Evolutionary conservation across 2,797 vertebrate genomes (phyloP).

Genomic region (Pelobates cultripes): DNA sequence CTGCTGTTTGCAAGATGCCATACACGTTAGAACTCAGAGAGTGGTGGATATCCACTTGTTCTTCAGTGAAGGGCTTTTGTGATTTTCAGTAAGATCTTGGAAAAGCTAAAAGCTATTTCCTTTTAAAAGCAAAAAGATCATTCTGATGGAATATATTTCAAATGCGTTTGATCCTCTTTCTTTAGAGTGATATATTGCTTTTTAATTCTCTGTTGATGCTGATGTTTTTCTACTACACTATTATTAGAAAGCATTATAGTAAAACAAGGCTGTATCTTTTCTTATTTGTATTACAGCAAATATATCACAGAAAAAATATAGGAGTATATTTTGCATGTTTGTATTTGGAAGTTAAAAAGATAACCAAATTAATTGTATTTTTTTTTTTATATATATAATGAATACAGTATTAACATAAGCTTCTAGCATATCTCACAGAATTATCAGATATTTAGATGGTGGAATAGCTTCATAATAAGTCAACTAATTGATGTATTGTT

Average conservation of each 20-base stretch:
- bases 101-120: constrained; percentile 6
- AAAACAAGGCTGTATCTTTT: background rate
- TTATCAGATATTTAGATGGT: too few species aligned
- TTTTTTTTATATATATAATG: too few species aligned
- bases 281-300: too few species aligned
- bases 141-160: background rate
- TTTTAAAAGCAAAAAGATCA: background rate
- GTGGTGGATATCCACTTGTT: constrained; percentile 6
- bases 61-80: constrained; percentile 13
- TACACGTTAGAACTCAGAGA: background rate
- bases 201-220: background rate
- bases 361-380: too few species aligned
- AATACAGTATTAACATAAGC: too few species aligned
- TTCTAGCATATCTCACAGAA: too few species aligned
- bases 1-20: background rate
- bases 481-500: too few species aligned
- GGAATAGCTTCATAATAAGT: too few species aligned
- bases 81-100: background rate
- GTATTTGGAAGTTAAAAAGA: too few species aligned
- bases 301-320: too few species aligned
- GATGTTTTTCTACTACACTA: background rate
- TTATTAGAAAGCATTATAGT: background rate
- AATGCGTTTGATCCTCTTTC: background rate
- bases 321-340: too few species aligned
- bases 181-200: background rate